Evolutionary conservation across 2,113 vertebrate species (phyloP).

Genomic region (Zosterops hypoxanthus): DNA sequence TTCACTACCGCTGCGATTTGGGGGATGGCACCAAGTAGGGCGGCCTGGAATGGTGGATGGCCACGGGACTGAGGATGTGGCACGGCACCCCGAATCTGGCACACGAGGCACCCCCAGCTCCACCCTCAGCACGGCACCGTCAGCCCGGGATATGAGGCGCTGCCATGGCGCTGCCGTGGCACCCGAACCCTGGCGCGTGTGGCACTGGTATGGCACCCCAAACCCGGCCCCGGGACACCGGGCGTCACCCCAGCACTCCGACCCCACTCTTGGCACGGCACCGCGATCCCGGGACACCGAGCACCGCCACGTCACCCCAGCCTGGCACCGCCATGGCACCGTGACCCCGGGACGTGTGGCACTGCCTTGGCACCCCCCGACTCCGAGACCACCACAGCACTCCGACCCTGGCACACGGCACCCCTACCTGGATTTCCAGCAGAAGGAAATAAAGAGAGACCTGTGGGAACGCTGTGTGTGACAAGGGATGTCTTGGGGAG

Average conservation of each 20-base stretch:
- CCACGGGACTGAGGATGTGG: no score
- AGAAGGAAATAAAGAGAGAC: background rate
- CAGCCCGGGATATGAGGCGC: background rate
- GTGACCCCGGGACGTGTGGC: background rate
- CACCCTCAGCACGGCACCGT: background rate
- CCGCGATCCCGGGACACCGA: no score
- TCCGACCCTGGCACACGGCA: background rate
- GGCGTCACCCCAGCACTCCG: background rate
- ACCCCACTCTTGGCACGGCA: background rate
- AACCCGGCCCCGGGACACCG: rapidly evolving
- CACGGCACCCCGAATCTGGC: rapidly evolving
- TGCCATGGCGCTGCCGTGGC: background rate
- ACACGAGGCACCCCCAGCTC: background rate
- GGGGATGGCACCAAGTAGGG: background rate
- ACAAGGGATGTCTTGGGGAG: background rate
- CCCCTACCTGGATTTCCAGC: background rate
- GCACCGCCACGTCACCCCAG: no score
- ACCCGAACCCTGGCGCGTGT: background rate
- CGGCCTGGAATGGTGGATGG: rapidly evolving
- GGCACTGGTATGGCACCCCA: background rate
- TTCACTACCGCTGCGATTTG: background rate
- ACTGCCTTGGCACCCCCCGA: background rate
- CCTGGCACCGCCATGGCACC: background rate
- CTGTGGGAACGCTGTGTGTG: background rate
- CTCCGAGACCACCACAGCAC: background rate